phyloP scores from a whole-genome alignment of 2,888 invertebrate species.

The Machimus atricapillus region DNA sequence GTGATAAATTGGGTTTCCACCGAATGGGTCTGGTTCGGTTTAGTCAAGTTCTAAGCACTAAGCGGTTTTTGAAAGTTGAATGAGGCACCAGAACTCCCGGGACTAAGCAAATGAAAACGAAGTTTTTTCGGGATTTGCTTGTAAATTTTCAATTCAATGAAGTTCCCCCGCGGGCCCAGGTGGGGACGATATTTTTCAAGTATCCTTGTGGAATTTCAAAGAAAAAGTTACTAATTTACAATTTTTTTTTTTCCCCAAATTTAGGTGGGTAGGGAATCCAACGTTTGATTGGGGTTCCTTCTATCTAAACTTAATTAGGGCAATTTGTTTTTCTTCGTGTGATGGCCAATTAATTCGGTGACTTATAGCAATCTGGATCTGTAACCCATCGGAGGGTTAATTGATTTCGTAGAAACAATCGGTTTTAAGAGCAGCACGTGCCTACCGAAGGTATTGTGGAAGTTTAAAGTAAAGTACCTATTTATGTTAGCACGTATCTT shows the following conservation, averaged over 20 bases:
- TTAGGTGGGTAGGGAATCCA: background rate
- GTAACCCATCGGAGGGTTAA: background rate
- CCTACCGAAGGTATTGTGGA: background rate
- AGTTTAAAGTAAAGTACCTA: background rate
- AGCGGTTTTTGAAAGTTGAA: constrained; percentile 26
- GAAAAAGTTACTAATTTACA: background rate
- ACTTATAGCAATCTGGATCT: background rate
- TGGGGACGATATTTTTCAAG: background rate
- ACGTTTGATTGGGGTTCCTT: background rate
- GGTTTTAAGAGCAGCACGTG: background rate
- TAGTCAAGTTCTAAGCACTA: background rate
- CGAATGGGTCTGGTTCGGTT: constrained; percentile 4
- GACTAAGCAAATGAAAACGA: background rate
- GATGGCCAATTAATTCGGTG: background rate
- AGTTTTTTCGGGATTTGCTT: background rate
- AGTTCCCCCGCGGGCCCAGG: background rate
- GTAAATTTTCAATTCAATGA: background rate
- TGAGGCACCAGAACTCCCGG: background rate
- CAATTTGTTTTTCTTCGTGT: background rate
- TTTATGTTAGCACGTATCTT: background rate
- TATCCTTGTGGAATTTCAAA: background rate
- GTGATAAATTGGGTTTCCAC: background rate
- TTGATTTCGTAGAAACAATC: background rate
- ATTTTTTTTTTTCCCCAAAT: background rate
- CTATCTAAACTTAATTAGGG: background rate